These are phyloP conservation scores for Corythornis vintsioides DNA, from an alignment of 2,113 vertebrate species.

Conservation along the genomic window DNA sequence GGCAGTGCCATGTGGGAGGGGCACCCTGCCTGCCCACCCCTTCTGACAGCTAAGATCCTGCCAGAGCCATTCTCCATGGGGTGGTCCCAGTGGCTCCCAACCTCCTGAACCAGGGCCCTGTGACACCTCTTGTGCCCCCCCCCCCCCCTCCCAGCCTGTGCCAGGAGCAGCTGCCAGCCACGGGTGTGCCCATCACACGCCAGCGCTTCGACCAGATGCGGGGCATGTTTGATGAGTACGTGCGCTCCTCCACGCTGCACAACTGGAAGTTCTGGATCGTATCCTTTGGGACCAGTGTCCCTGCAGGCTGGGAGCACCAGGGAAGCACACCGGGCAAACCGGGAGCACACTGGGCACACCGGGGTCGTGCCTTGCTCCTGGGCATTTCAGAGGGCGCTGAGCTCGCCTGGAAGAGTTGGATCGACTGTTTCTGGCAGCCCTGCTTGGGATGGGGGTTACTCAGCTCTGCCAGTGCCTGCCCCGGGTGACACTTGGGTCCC, in stretches of 20 bases:
- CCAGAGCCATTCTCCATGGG: fast-evolving
- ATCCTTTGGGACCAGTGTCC: constrained; percentile 77
- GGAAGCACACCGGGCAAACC: neutral
- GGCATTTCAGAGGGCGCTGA: neutral
- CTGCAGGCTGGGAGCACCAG: neutral
- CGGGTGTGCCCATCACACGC: constrained; percentile 91
- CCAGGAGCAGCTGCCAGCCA: constrained; percentile 94
- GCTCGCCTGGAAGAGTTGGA: neutral
- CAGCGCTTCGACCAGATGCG: constrained; percentile 96
- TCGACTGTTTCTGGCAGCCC: neutral
- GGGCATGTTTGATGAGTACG: constrained; percentile 90
- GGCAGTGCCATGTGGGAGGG: neutral
- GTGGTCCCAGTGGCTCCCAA: neutral
- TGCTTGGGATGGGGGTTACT: fast-evolving
- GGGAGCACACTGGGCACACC: neutral
- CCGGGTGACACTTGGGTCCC: neutral
- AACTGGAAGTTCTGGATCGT: constrained; percentile 99
- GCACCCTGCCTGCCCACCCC: neutral
- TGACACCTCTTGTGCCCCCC: neutral
- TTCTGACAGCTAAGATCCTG: neutral
- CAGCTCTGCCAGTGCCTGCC: neutral
- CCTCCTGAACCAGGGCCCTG: fast-evolving
- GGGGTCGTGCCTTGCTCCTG: neutral
- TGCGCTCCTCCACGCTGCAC: constrained; percentile 87
- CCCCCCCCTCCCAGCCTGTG: constrained; percentile 76